phyloP scores from a whole-genome alignment of 1,140 invertebrate genomes.

The Papilio polyxenes region DNA sequence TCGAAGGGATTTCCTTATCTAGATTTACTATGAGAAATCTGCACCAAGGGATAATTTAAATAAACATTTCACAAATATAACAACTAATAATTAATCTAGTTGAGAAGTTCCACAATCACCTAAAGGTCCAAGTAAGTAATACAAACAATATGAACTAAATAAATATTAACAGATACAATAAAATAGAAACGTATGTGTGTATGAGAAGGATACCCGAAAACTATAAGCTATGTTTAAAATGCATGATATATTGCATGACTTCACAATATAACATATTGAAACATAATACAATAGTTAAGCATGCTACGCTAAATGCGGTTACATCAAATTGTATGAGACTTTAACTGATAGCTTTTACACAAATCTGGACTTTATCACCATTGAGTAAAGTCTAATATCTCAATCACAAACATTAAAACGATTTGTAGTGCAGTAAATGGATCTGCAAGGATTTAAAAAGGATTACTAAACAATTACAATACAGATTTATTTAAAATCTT shows the following conservation, averaged over 20 bases:
- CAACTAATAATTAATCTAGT: no score
- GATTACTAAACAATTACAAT: slow-evolving; percentile 5
- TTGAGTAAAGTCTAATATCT: not conserved
- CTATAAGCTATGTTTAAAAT: not conserved
- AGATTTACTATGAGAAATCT: no score
- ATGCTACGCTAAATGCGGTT: slow-evolving; percentile 14
- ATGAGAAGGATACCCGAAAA: not conserved
- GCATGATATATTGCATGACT: not conserved
- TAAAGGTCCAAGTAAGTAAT: no score
- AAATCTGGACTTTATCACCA: not conserved
- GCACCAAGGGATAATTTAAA: no score
- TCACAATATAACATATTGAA: slow-evolving; percentile 15
- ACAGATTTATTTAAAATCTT: not conserved
- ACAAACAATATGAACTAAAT: no score
- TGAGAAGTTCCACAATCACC: no score
- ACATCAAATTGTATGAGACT: not conserved
- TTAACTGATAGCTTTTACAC: not conserved
- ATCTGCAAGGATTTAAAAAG: slow-evolving; percentile 13
- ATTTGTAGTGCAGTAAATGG: slow-evolving; percentile 14
- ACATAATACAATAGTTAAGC: slow-evolving; percentile 23
- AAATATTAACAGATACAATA: not conserved
- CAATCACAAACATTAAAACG: not conserved
- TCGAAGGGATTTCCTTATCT: no score
- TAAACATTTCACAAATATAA: no score
- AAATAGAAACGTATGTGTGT: not conserved